These are phyloP conservation scores for Desmophyllum pertusum DNA, from an alignment of 92 coral and sea anemone species.

Conservation along the genomic window DNA sequence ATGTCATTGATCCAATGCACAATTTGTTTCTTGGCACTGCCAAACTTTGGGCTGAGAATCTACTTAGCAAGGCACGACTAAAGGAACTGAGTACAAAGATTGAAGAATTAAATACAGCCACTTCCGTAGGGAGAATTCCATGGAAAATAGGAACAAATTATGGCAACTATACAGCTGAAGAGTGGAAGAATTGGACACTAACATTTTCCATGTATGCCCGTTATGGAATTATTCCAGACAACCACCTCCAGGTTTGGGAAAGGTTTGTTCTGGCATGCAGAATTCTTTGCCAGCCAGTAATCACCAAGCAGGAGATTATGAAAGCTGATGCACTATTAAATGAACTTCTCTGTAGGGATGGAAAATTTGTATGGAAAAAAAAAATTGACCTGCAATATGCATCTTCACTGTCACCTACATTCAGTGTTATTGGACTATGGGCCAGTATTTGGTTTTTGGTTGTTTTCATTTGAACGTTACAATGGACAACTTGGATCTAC, in stretches of 20 bases:
- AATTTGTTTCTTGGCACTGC: too few relatives aligned
- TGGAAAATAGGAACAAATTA: conserved; percentile 35
- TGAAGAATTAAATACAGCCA: too few relatives aligned
- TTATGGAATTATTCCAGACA: too few relatives aligned
- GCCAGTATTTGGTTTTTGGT: conserved; percentile 41
- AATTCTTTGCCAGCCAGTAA: conserved; percentile 27
- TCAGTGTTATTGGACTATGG: conserved; percentile 33
- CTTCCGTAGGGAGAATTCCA: conserved; percentile 16
- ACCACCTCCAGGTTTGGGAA: too few relatives aligned
- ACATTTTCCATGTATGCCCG: too few relatives aligned
- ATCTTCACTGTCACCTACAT: conserved; percentile 33
- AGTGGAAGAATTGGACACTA: too few relatives aligned
- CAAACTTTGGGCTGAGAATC: too few relatives aligned
- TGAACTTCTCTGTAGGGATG: conserved; percentile 23
- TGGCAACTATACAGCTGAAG: conserved; percentile 42
- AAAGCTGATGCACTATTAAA: conserved; percentile 22
- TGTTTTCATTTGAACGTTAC: conserved; percentile 40
- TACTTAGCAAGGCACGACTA: too few relatives aligned
- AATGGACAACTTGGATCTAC: conserved; percentile 30
- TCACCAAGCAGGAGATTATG: conserved; percentile 15
- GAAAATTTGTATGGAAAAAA: conserved; percentile 36
- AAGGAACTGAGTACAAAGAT: too few relatives aligned
- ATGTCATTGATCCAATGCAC: conserved; percentile 49
- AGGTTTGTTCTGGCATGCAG: too few relatives aligned
- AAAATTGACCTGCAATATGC: conserved; percentile 43